These are phyloP conservation scores for Caretta caretta DNA, from an alignment of 2,113 vertebrate genomes.

Conservation along the genomic window DNA sequence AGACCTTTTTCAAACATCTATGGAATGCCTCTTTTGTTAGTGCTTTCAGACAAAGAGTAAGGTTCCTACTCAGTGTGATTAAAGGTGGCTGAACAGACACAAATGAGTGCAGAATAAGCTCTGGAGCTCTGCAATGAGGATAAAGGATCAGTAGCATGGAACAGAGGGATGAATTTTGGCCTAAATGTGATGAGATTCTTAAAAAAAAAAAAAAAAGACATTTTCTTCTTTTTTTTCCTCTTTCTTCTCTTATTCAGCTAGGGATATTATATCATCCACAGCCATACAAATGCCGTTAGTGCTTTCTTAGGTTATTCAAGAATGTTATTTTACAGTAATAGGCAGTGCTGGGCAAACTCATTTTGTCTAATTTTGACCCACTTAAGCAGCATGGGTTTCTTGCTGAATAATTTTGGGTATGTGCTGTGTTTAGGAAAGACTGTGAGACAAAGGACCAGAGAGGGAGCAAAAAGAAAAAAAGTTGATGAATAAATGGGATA, in stretches of 20 bases:
- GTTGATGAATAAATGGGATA: background rate
- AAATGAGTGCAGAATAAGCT: constrained; percentile 3
- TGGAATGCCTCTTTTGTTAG: background rate
- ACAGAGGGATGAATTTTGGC: background rate
- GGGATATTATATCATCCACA: background rate
- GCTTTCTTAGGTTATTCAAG: background rate
- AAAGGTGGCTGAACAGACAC: background rate
- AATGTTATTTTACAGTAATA: background rate
- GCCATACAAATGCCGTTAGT: background rate
- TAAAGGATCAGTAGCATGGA: background rate
- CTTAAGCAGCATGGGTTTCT: background rate
- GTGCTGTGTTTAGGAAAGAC: background rate
- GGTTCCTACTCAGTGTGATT: background rate
- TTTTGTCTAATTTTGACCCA: background rate
- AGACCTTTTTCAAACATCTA: background rate
- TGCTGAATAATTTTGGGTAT: background rate
- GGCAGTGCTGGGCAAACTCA: background rate
- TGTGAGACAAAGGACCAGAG: background rate
- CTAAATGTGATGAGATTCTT: background rate
- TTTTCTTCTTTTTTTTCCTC: background rate
- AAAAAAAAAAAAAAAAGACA: background rate
- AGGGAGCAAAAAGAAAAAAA: background rate
- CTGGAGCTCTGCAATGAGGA: background rate
- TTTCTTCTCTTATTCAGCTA: background rate
- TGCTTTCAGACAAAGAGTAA: background rate